Base-by-base conservation (phyloP, 2,888 invertebrate species). In the Gortyna flavago region DNA sequence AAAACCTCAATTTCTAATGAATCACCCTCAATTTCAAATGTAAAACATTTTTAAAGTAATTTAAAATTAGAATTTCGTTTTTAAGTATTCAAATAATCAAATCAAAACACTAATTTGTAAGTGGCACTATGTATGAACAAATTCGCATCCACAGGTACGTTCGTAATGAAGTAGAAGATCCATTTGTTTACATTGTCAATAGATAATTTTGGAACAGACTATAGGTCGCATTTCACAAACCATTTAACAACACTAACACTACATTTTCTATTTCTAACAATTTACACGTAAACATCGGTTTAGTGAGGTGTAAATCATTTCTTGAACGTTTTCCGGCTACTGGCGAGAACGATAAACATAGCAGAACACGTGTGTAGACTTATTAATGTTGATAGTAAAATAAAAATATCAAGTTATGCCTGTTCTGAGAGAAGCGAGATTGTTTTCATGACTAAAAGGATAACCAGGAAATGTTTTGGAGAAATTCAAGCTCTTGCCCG, bases 221-320 rank as follows among this genome's bases (percentile, higher is more conserved):
- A 35, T 51, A 61, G 61, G 66, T 35, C 32, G 11, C 69, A 44
- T 78, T 32, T 51, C 64, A 72, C 79, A 66, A 61, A 29, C 44
- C 66, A 79, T 79, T 79, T 80, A 80, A 72, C 65, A 29, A 9
- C 32, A n/a, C n/a, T n/a, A 25, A 29, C 64, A 82, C 81, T 68
- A 87, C 78, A 85, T 86, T 83, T 77, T 89, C 92, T 93, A 93
- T 93, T 93, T 92, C 86, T 29, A 77, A 81, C 84, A 89, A 90
- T 92, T 91, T 92, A 92, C 91, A 89, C 87, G 86, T 83, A 83
- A 69, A 84, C 87, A 89, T 86, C 88, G 88, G 91, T 92, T 91
- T 90, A 86, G 86, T 83, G 78, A 81, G 88, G 81, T 76, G 89
- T 94, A 92, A 93, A 93, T 93, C 93, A 93, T 85, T 91, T 87